phyloP scores from a whole-genome alignment of 2,113 vertebrate species.

The Hippocampus barbouri region DNA sequence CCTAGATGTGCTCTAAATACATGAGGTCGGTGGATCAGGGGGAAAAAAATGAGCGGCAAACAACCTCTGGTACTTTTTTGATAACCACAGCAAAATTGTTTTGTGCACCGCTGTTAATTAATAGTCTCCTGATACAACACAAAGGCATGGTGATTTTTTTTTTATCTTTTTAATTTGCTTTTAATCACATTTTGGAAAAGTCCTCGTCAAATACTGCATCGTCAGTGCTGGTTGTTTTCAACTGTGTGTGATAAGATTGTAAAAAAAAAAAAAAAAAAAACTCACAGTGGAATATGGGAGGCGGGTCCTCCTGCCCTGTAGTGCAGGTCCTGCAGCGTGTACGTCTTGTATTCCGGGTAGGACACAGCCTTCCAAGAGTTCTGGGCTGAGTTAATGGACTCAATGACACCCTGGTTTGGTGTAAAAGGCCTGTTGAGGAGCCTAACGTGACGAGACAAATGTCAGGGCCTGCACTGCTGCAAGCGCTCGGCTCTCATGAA shows the following conservation, averaged over 20 bases:
- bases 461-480: neutral
- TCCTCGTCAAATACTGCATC: neutral
- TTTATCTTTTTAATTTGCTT: too few species aligned
- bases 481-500: neutral
- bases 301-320: conserved; percentile 77
- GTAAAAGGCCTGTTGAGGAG: conserved; percentile 69
- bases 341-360: conserved; percentile 78
- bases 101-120: neutral
- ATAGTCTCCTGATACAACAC: neutral
- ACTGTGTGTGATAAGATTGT: neutral
- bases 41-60: too few species aligned
- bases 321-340: conserved; percentile 75
- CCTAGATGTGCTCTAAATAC: too few species aligned
- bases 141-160: too few species aligned
- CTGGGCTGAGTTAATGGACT: conserved; percentile 82
- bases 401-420: conserved; percentile 76
- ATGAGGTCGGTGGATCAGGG: too few species aligned
- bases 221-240: too few species aligned
- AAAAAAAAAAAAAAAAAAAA: neutral
- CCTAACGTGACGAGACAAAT: conserved; percentile 53
- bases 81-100: too few species aligned
- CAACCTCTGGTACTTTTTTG: too few species aligned
- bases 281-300: conserved; percentile 73
- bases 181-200: neutral
- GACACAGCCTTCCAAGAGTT: conserved; percentile 82